Evolutionary conservation across 2,797 vertebrate genomes (phyloP).

Genomic region (Linurgus olivaceus): DNA sequence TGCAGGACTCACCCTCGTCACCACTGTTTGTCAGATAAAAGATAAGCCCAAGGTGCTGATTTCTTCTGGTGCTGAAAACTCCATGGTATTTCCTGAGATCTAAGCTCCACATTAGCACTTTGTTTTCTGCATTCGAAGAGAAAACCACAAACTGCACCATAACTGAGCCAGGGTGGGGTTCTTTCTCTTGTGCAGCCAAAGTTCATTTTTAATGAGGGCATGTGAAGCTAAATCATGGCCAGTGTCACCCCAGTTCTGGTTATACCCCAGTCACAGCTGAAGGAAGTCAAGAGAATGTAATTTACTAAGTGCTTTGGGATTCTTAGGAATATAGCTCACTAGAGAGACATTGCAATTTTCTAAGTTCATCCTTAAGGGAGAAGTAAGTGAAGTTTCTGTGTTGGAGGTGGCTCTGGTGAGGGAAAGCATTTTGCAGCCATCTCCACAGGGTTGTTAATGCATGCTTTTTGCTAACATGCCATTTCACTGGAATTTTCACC

Average conservation of each 20-base stretch:
- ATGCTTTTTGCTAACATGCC: conserved; percentile 1
- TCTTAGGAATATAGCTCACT: neutral
- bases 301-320: neutral
- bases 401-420: neutral
- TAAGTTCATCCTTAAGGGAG: neutral
- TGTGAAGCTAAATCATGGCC: neutral
- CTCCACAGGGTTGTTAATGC: neutral
- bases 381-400: neutral
- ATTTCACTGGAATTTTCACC: conserved; percentile 37
- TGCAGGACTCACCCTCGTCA: neutral
- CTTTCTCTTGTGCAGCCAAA: neutral
- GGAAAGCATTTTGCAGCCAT: conserved; percentile 36
- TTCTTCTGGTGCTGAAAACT: neutral
- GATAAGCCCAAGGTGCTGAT: neutral
- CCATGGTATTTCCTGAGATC: neutral
- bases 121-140: neutral
- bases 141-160: neutral
- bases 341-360: neutral
- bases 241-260: neutral
- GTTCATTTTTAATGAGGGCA: neutral
- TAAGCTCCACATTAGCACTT: neutral
- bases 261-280: neutral
- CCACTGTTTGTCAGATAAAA: neutral
- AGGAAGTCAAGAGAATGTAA: neutral
- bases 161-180: neutral